These are phyloP conservation scores for Stictonetta naevosa DNA, from an alignment of 2,113 vertebrate species.

Conservation along the genomic window DNA sequence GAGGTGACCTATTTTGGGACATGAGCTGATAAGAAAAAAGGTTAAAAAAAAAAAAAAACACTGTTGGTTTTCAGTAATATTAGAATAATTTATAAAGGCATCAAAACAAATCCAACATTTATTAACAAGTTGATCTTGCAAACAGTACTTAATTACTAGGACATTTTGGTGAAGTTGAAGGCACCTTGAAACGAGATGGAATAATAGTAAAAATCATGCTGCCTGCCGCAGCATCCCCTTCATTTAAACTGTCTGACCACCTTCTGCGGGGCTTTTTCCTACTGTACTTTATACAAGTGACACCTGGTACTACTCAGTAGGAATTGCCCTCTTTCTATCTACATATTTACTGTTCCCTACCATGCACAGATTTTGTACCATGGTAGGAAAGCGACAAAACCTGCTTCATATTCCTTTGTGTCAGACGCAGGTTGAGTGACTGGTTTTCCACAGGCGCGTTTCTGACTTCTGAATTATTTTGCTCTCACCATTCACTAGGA, in stretches of 20 bases:
- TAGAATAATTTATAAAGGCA: slow-evolving; percentile 72
- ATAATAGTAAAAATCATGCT: background rate
- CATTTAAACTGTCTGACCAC: background rate
- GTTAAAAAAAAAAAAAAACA: background rate
- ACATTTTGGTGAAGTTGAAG: slow-evolving; percentile 34
- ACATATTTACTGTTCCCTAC: background rate
- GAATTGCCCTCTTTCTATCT: background rate
- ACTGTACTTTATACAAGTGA: background rate
- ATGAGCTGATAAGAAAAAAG: background rate
- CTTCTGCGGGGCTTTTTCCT: background rate
- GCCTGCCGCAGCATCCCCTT: background rate
- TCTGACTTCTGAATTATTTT: background rate
- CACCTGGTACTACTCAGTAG: background rate
- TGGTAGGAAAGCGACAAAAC: background rate
- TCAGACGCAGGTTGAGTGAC: background rate
- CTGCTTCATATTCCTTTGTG: background rate
- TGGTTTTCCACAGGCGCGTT: background rate
- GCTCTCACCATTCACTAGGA: background rate
- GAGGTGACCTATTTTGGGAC: background rate
- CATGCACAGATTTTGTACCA: background rate
- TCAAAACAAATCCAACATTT: slow-evolving; percentile 34
- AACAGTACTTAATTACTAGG: slow-evolving; percentile 17
- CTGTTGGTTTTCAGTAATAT: background rate
- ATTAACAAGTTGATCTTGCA: slow-evolving; percentile 40
- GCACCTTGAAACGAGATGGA: slow-evolving; percentile 49